Percentiles rank a stretch among this genome's conserved stretches.
phyloP scores from a whole-genome alignment of 2,888 invertebrate genomes.

The Phymatocera aterrima region DNA sequence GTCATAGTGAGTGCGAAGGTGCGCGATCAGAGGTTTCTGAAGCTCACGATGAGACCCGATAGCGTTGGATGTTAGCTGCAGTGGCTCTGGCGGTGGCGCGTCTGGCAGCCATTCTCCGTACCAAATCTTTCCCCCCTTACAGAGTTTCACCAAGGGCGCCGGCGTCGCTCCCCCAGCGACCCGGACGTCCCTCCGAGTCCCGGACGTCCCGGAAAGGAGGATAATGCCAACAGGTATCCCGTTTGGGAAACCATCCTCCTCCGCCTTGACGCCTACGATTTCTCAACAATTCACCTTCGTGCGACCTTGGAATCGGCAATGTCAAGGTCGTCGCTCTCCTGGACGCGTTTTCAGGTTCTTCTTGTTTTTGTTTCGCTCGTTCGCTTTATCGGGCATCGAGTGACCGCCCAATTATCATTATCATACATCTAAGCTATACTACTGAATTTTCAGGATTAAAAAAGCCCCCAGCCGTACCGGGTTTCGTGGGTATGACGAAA shows the following conservation, averaged over 20 bases:
- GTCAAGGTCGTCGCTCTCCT: background rate
- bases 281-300: conserved; percentile 13
- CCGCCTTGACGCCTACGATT: conserved; percentile 22
- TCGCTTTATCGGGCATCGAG: background rate
- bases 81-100: conserved; percentile 43
- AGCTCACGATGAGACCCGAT: conserved; percentile 40
- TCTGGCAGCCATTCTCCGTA: conserved; percentile 40
- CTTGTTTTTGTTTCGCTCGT: background rate
- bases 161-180: conserved; percentile 50
- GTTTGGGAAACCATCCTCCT: conserved; percentile 47
- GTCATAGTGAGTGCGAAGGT: conserved; percentile 45
- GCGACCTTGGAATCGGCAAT: conserved; percentile 1
- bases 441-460: no score
- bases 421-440: no score
- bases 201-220: conserved; percentile 44
- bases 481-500: background rate
- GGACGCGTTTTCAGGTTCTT: background rate
- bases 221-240: conserved; percentile 59
- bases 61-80: conserved; percentile 43
- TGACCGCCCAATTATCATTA: no score
- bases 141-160: conserved; percentile 54
- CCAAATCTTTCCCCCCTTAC: conserved; percentile 36
- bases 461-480: no score
- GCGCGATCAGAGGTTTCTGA: conserved; percentile 44
- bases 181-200: conserved; percentile 32